Percentiles rank a stretch among this genome's conserved stretches.
Conservation (phyloP, 2,797 vertebrate genomes). For the Pampus argenteus region DNA sequence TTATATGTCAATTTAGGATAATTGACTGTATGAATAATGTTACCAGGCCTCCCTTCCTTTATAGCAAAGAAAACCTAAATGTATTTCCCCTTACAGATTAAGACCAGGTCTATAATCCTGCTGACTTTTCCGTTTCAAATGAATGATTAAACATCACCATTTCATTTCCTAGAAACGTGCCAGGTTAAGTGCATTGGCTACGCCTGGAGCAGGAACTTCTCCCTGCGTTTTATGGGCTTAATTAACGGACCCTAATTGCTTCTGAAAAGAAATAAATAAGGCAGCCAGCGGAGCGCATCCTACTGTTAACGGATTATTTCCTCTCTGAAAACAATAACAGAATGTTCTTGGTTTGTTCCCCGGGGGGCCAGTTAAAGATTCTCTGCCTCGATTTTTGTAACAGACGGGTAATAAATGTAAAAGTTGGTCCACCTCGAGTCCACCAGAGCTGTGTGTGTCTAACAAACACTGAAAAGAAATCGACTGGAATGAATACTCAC, state of each 20-base stretch:
- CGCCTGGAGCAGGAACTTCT: conserved; percentile 45
- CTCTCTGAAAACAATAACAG: conserved; percentile 77
- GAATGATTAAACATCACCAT: conserved; percentile 72
- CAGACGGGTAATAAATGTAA: conserved; percentile 53
- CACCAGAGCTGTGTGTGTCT: conserved; percentile 38
- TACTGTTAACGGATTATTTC: conserved; percentile 77
- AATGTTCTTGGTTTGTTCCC: conserved; percentile 65
- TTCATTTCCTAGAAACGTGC: conserved; percentile 73
- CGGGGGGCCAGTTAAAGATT: conserved; percentile 52
- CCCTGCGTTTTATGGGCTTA: conserved; percentile 66
- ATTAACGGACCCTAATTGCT: conserved; percentile 79
- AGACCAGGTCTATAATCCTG: conserved; percentile 64
- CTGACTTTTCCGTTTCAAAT: conserved; percentile 71
- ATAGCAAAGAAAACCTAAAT: conserved; percentile 37
- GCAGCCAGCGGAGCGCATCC: conserved; percentile 69
- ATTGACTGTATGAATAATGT: conserved; percentile 57
- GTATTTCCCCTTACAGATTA: conserved; percentile 59
- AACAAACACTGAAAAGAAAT: conserved; percentile 41
- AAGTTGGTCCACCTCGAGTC: conserved; percentile 28
- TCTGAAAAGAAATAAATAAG: conserved; percentile 76
- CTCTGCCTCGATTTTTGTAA: conserved; percentile 45
- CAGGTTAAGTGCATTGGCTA: conserved; percentile 58
- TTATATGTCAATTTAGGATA: conserved; percentile 58
- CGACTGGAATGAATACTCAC: conserved; percentile 38
- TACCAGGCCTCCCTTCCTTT: conserved; percentile 41